Evolutionary conservation across 1,140 invertebrate species (phyloP).

Genomic region (Augochlora pura): DNA sequence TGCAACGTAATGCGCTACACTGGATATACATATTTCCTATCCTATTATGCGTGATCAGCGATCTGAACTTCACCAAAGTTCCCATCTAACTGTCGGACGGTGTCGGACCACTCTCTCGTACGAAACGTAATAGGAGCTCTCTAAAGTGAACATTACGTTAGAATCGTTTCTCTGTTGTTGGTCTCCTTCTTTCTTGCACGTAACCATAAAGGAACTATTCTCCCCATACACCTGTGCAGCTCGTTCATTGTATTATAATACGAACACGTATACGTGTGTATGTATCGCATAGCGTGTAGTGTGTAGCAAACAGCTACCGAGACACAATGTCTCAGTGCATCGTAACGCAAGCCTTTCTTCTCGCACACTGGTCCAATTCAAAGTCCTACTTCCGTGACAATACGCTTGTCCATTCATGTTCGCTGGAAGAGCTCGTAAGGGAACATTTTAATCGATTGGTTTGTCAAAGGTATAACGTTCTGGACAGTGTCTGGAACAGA

Average conservation of each 20-base stretch:
- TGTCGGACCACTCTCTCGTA: slow-evolving; percentile 22
- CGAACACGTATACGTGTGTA: not conserved
- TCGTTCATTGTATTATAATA: slow-evolving; percentile 15
- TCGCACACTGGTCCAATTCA: not conserved
- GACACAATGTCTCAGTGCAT: not conserved
- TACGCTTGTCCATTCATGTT: not conserved
- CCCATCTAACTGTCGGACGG: slow-evolving; percentile 1
- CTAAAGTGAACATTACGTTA: slow-evolving; percentile 35
- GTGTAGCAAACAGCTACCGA: not conserved
- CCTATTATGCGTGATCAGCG: slow-evolving; percentile 22
- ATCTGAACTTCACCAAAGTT: slow-evolving; percentile 35
- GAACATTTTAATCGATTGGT: slow-evolving; percentile 8
- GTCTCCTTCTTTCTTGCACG: slow-evolving; percentile 26
- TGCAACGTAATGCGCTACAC: not conserved
- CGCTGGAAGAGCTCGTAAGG: not conserved
- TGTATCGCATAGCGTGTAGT: not conserved
- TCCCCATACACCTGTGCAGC: not conserved
- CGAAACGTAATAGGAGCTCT: slow-evolving; percentile 32
- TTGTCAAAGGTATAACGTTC: not conserved
- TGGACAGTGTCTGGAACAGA: not conserved
- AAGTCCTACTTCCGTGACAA: not conserved
- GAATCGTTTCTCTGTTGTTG: slow-evolving; percentile 24
- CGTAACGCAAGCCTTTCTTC: slow-evolving; percentile 13
- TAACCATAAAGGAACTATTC: slow-evolving; percentile 19
- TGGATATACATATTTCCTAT: not conserved